Percentiles rank a stretch among this genome's conserved stretches.
These are phyloP conservation scores for Corythaeola cristata DNA, from an alignment of 2,113 vertebrate genomes.

Conservation along the genomic window DNA sequence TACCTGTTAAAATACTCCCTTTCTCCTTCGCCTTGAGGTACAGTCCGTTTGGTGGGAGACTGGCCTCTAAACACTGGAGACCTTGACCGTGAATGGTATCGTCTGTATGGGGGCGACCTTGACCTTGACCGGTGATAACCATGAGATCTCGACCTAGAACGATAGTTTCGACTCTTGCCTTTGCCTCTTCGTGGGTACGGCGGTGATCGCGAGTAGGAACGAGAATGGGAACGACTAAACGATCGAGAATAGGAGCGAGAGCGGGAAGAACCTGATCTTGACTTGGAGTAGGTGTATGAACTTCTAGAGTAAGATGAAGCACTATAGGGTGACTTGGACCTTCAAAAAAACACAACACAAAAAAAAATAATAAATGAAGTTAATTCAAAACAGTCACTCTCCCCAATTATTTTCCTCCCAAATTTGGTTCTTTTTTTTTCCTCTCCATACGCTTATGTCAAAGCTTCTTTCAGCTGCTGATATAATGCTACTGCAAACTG, in stretches of 20 bases:
- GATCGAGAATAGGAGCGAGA: slow-evolving; percentile 88
- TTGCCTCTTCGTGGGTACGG: slow-evolving; percentile 80
- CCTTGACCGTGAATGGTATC: slow-evolving; percentile 85
- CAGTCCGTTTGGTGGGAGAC: slow-evolving; percentile 85
- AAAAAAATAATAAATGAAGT: slow-evolving; percentile 39
- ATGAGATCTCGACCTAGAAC: slow-evolving; percentile 85
- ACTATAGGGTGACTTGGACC: slow-evolving; percentile 92
- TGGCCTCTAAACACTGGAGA: slow-evolving; percentile 83
- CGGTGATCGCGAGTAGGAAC: slow-evolving; percentile 86
- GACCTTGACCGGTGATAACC: slow-evolving; percentile 89
- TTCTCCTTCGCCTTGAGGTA: slow-evolving; percentile 78
- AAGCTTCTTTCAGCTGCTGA: slow-evolving; percentile 63
- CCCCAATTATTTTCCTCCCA: background rate
- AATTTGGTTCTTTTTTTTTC: background rate
- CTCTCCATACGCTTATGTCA: slow-evolving; percentile 62
- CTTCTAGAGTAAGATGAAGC: slow-evolving; percentile 87
- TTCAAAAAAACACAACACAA: slow-evolving; percentile 72
- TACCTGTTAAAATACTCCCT: slow-evolving; percentile 82
- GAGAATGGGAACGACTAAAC: slow-evolving; percentile 89
- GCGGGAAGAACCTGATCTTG: slow-evolving; percentile 86
- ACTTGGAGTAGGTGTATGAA: slow-evolving; percentile 89
- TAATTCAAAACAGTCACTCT: slow-evolving; percentile 35
- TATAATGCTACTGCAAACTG: slow-evolving; percentile 47
- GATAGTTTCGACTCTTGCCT: slow-evolving; percentile 83
- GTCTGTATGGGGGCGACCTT: slow-evolving; percentile 84